Evolutionary conservation across 1,140 invertebrate genomes (phyloP).

Genomic region (Nasonia longicornis): DNA sequence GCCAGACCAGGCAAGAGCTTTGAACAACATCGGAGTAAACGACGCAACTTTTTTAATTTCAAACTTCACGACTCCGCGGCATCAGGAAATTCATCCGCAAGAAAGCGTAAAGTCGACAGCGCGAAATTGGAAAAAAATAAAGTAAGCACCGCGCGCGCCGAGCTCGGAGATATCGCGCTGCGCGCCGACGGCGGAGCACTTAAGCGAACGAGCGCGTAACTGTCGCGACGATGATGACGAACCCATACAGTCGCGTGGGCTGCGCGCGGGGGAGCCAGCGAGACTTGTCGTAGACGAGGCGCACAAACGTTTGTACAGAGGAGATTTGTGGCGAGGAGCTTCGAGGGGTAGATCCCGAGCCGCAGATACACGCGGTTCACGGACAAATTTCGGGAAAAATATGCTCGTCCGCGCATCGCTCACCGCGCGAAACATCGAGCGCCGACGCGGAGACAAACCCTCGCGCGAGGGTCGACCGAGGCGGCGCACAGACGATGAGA

Average conservation of each 20-base stretch:
- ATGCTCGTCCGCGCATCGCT: conserved; percentile 52
- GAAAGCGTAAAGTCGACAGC: not conserved
- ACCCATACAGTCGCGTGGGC: not conserved
- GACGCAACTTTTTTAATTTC: conserved; percentile 1
- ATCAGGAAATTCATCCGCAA: not conserved
- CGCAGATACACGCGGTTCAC: conserved; percentile 58
- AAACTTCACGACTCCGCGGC: not conserved
- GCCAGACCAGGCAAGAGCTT: not conserved
- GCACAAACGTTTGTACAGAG: conserved; percentile 8
- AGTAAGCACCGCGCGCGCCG: not conserved
- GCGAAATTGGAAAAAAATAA: conserved; percentile 4
- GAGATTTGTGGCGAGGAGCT: conserved; percentile 56
- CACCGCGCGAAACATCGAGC: not conserved
- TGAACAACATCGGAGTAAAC: not conserved
- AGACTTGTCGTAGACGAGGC: not conserved
- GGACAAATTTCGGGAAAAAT: conserved; percentile 68
- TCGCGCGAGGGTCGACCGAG: not conserved
- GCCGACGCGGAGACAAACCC: not conserved
- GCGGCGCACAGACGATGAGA: conserved; percentile 56
- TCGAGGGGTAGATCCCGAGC: conserved; percentile 62
- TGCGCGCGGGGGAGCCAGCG: not conserved
- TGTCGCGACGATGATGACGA: conserved; percentile 22
- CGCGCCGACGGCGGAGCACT: not conserved
- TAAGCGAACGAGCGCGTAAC: conserved; percentile 31
- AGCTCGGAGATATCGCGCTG: not conserved